Conservation (phyloP, 2,888 invertebrate genomes). For the Chalcis sispes region DNA sequence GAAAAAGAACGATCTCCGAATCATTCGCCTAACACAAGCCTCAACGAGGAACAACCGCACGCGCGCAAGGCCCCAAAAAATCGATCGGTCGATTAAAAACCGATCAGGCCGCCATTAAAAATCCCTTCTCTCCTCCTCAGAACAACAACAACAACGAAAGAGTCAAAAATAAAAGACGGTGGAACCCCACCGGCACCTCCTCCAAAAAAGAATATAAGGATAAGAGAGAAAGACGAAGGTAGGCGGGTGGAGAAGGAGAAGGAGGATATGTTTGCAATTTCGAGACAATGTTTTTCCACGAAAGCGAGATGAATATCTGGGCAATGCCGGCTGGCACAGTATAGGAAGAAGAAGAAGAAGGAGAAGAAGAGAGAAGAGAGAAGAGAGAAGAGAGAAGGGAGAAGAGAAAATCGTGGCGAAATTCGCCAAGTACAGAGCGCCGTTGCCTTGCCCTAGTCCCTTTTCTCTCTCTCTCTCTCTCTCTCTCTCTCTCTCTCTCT, state of each 20-base stretch:
- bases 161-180: too few relatives aligned
- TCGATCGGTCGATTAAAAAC: constrained; percentile 38
- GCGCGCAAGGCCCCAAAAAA: constrained; percentile 6
- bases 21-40: too few relatives aligned
- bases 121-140: neutral
- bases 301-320: constrained; percentile 51
- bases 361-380: constrained; percentile 38
- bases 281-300: constrained; percentile 54
- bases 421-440: constrained; percentile 41
- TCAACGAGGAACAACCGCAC: too few relatives aligned
- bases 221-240: neutral
- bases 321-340: too few relatives aligned
- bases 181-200: too few relatives aligned
- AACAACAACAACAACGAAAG: too few relatives aligned
- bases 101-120: constrained; percentile 36
- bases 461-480: neutral
- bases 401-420: constrained; percentile 62
- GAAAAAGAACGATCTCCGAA: too few relatives aligned
- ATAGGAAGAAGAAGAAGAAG: too few relatives aligned
- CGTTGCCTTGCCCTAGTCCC: neutral
- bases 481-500: neutral
- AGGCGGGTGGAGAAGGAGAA: neutral
- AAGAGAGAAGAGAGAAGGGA: constrained; percentile 38
- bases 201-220: neutral
- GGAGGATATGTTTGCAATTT: too few relatives aligned